A percentile compares a stretch with the other conserved stretches of the same genome.
Conservation (phyloP, 2,888 invertebrate species). For the Plebejus melissa region DNA sequence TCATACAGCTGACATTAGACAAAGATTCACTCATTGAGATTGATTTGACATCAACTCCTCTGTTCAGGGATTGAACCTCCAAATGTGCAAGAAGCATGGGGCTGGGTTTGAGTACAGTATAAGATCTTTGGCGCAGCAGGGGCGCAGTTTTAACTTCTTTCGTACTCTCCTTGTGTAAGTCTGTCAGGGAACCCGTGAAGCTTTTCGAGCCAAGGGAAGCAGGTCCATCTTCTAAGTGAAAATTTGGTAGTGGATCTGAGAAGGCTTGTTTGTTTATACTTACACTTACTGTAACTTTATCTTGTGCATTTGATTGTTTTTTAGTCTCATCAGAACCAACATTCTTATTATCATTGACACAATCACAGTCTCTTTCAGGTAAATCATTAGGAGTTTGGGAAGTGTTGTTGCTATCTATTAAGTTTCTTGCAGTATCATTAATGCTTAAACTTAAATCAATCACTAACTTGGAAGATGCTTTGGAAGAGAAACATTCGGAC, state of each 20-base stretch:
- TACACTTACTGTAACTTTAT: conserved; percentile 43
- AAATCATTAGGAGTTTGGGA: conserved; percentile 45
- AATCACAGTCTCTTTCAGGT: conserved; percentile 61
- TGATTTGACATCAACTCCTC: conserved; percentile 67
- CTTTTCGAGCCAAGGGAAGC: conserved; percentile 60
- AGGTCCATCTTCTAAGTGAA: conserved; percentile 50
- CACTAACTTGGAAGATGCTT: conserved; percentile 49
- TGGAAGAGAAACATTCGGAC: conserved; percentile 37
- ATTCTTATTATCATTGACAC: conserved; percentile 32
- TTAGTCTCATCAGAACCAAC: conserved; percentile 34
- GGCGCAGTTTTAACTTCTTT: conserved; percentile 49
- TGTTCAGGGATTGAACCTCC: conserved; percentile 69
- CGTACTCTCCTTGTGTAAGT: conserved; percentile 58
- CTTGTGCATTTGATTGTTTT: conserved; percentile 40
- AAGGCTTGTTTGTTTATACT: conserved; percentile 44
- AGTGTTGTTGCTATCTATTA: conserved; percentile 38
- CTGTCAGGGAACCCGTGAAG: conserved; percentile 69
- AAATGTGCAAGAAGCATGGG: conserved; percentile 84
- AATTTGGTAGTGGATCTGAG: conserved; percentile 41
- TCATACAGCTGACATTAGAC: conserved; percentile 53
- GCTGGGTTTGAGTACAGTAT: conserved; percentile 87
- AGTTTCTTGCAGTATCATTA: conserved; percentile 46
- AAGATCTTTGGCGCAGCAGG: conserved; percentile 86
- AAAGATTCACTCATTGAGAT: conserved; percentile 75
- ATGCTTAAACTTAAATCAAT: conserved; percentile 58